Conservation (phyloP, 2,113 vertebrate genomes). For the Calyptommatus sinebrachiatus region DNA sequence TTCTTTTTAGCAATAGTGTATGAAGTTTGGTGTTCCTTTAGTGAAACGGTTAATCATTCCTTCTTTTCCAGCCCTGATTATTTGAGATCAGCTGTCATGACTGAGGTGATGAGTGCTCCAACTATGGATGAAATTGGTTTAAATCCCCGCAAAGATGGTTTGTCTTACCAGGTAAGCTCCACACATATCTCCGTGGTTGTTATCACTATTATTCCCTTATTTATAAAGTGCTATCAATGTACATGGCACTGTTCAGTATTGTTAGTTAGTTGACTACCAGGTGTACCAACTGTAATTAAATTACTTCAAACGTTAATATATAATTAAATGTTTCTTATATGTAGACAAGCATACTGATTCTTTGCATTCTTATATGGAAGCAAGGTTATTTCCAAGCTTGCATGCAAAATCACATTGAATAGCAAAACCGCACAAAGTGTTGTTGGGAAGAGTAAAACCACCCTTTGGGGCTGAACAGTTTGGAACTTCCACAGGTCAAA, state of each 20-base stretch:
- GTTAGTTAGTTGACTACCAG: neutral
- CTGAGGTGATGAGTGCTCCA: constrained; percentile 90
- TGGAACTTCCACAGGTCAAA: too few species aligned
- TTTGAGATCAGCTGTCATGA: constrained; percentile 88
- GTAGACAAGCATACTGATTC: neutral
- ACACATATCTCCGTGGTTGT: too few species aligned
- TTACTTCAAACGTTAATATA: constrained; percentile 18
- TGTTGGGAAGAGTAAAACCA: too few species aligned
- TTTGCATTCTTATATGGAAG: neutral
- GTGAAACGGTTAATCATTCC: neutral
- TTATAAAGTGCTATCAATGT: too few species aligned
- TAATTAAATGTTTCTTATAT: constrained; percentile 37
- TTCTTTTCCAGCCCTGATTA: constrained; percentile 82
- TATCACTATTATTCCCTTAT: too few species aligned
- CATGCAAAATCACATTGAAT: neutral
- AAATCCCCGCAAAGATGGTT: constrained; percentile 89
- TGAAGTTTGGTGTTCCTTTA: neutral
- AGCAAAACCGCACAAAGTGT: too few species aligned
- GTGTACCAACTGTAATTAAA: constrained; percentile 14
- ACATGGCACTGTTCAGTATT: neutral
- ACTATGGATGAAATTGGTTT: constrained; percentile 93
- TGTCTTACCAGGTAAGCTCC: constrained; percentile 88
- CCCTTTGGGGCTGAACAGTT: too few species aligned
- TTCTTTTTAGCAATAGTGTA: neutral
- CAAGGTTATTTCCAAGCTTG: neutral